These are phyloP conservation scores for Sinella curviseta DNA, from an alignment of 1,140 invertebrate genomes.

Conservation along the genomic window DNA sequence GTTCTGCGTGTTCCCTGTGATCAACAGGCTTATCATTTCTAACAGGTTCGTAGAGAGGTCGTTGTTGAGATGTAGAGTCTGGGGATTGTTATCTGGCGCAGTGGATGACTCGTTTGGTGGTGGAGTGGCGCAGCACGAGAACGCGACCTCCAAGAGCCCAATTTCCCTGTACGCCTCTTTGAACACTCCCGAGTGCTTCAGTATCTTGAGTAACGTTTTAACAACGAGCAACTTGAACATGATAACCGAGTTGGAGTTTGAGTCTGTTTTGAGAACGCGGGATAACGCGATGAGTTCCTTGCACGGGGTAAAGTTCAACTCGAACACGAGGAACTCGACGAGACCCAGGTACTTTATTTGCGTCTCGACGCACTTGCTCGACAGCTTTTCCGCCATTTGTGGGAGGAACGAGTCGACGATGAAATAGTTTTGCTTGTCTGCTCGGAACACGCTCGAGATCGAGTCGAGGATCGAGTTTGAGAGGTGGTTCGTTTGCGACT, in stretches of 20 bases:
- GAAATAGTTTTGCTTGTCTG: constrained; percentile 98
- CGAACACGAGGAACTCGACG: constrained; percentile 93
- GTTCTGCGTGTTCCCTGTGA: not conserved
- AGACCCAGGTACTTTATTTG: constrained; percentile 94
- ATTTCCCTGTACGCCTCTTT: constrained; percentile 98
- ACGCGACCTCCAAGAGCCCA: constrained; percentile 85
- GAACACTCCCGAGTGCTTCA: constrained; percentile 83
- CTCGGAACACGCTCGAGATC: constrained; percentile 94
- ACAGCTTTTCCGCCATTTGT: constrained; percentile 93
- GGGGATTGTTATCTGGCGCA: not conserved
- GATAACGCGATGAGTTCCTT: constrained; percentile 97
- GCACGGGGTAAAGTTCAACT: constrained; percentile 96
- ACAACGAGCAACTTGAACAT: constrained; percentile 48
- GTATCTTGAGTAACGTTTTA: constrained; percentile 50
- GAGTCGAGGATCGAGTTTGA: constrained; percentile 91
- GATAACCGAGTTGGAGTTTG: constrained; percentile 25
- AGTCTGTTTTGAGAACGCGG: constrained; percentile 45
- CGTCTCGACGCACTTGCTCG: constrained; percentile 83
- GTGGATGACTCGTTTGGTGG: too few relatives aligned
- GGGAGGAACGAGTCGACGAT: constrained; percentile 85
- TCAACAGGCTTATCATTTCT: not conserved
- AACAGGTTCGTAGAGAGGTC: not conserved
- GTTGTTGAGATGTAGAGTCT: not conserved
- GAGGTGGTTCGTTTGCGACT: constrained; percentile 78
- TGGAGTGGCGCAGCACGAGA: not conserved